Evolutionary conservation across 2,113 vertebrate genomes (phyloP).

Genomic region (Murina feae): DNA sequence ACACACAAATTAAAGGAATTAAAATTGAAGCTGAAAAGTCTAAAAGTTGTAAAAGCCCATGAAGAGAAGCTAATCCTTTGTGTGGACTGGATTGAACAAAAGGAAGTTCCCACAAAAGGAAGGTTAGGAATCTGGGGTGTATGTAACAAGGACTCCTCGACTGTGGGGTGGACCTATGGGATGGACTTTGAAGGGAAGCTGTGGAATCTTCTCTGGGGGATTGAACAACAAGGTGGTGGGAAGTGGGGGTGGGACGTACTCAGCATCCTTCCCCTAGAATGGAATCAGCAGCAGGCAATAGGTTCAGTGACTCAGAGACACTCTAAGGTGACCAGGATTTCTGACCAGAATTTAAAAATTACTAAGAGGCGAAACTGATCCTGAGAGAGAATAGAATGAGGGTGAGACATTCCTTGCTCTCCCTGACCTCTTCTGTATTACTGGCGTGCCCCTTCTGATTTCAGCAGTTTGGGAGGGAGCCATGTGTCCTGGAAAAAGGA

Average conservation of each 20-base stretch:
- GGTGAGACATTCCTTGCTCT: background rate
- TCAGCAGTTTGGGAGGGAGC: background rate
- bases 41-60: background rate
- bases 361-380: background rate
- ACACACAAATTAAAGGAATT: background rate
- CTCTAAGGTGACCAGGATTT: background rate
- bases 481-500: background rate
- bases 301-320: background rate
- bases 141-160: background rate
- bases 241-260: rapidly evolving
- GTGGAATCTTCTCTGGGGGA: background rate
- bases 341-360: background rate
- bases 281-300: background rate
- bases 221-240: background rate
- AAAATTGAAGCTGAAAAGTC: background rate
- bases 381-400: background rate
- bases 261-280: background rate
- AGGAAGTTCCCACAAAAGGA: background rate
- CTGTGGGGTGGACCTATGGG: background rate
- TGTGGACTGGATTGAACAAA: background rate
- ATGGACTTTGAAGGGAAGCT: background rate
- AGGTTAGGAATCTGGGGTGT: background rate
- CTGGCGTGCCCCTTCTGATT: background rate
- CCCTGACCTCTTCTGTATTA: background rate
- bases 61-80: background rate